Conservation (phyloP, 2,113 vertebrate species). For the Triplophysa siluroides region DNA sequence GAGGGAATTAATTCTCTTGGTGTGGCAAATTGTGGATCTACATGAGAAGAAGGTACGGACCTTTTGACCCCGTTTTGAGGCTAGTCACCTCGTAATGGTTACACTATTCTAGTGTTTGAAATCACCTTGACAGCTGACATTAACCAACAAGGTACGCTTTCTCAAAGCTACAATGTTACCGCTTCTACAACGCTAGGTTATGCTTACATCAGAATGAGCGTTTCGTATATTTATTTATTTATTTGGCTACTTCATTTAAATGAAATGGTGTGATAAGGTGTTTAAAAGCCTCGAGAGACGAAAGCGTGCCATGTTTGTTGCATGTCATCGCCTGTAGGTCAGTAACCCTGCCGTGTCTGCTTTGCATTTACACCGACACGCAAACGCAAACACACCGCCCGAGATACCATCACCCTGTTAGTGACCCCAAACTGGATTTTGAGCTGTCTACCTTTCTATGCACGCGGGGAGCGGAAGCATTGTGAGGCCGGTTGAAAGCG, state of each 20-base stretch:
- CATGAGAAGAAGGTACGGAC: conserved; percentile 93
- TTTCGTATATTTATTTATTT: conserved; percentile 25
- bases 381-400: conserved; percentile 6
- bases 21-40: conserved; percentile 99
- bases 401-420: neutral
- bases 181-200: neutral
- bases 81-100: conserved; percentile 37
- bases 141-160: conserved; percentile 70
- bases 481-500: conserved; percentile 15
- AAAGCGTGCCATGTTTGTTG: conserved; percentile 70
- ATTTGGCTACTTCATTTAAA: conserved; percentile 60
- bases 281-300: neutral
- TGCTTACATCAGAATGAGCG: neutral
- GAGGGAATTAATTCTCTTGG: conserved; percentile 98
- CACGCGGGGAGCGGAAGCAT: conserved; percentile 5
- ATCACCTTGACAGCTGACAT: conserved; percentile 63
- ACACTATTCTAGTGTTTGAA: conserved; percentile 27
- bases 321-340: conserved; percentile 62
- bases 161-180: neutral
- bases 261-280: neutral
- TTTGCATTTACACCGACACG: conserved; percentile 54
- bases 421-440: neutral
- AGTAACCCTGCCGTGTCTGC: conserved; percentile 59
- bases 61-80: conserved; percentile 68
- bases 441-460: neutral